Conservation (phyloP, 2,113 vertebrate species). For the Isurus oxyrinchus region DNA sequence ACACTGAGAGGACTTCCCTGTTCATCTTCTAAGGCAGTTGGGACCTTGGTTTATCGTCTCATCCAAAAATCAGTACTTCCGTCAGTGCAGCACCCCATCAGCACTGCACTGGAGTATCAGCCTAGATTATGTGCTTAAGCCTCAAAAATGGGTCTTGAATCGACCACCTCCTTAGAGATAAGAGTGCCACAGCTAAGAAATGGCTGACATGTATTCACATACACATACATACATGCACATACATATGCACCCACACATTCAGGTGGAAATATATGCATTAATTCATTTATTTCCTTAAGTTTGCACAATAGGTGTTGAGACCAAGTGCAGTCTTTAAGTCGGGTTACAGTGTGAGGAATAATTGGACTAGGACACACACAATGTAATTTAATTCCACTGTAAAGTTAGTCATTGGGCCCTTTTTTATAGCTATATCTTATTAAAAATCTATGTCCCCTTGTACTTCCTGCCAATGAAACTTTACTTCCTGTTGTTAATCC, state of each 20-base stretch:
- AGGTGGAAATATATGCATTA: not conserved
- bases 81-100: not conserved
- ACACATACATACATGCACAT: no score
- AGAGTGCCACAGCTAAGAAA: not conserved
- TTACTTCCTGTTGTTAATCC: not conserved
- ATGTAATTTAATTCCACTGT: not conserved
- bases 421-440: not conserved
- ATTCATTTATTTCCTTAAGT: not conserved
- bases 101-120: not conserved
- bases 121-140: not conserved
- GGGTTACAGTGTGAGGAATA: not conserved
- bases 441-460: not conserved
- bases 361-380: not conserved
- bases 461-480: not conserved
- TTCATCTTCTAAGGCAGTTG: not conserved
- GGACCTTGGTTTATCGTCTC: not conserved
- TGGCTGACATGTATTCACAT: not conserved
- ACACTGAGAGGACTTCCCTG: not conserved
- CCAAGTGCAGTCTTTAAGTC: not conserved
- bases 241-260: no score
- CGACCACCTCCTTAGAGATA: not conserved
- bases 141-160: not conserved
- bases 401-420: not conserved
- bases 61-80: not conserved
- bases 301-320: not conserved